Evolutionary conservation across 2,888 invertebrate species (phyloP), one percentile per base, ranked within the genome.

Genomic region (Anthoptus insignis): DNA sequence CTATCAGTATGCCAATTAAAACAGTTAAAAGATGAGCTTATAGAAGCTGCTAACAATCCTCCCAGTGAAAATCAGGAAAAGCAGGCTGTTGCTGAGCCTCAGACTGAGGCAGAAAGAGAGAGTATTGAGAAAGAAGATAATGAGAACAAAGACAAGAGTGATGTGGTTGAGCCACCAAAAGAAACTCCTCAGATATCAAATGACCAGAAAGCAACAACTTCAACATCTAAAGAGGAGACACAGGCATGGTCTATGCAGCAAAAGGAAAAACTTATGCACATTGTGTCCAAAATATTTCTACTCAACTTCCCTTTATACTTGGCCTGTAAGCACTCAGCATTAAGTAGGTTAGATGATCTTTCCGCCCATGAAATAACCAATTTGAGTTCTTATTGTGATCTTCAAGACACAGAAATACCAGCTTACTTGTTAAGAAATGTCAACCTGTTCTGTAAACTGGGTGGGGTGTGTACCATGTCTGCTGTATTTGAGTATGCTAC

Each of bases 331-430:
- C 97, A 97, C 79, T 96, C 97, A 58, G 96, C 97, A 65, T 96
- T 97, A 78, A 95, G 96, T 54, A 96, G 97, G 71, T 88, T 97
- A 67, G 97, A 97, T 91, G 97, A 98, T 76, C 93, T 98, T 8
- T 96, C 97, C 9, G 96, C 97, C 76, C 97, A 97, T 81, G 98
- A 98, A 90, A 97, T 97, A 86, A 96, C 95, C 77, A 95, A 94
- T 76, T 89, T 97, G 71, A 96, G 96, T 85, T 95, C 96, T 70
- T 98, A 96, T 83, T 98, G 98, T 92, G 98, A 99, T 91, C 94
- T 98, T 56, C 97, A 98, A 90, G 99, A 99, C 88, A 97, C 98
- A 61, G 99, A 99, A 88, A 97, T 98, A 81, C 98, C 98, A 24
- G 96, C 98, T 65, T 97, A 97, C 85, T 94, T 99, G 71, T 94